Evolutionary conservation across 2,888 invertebrate species (phyloP).

Genomic region (Cheilosia variabilis): DNA sequence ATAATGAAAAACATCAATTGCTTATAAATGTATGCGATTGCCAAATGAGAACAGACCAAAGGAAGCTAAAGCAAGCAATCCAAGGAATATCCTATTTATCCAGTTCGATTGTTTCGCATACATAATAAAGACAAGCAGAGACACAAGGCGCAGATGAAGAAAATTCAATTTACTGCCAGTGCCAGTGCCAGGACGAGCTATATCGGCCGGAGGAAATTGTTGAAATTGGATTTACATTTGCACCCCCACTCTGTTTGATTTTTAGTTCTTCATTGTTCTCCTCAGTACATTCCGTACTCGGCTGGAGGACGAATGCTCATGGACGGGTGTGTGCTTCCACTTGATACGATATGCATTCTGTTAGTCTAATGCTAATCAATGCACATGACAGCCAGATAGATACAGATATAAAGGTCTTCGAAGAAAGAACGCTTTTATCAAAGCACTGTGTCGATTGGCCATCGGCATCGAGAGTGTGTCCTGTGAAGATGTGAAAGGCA

Average conservation of each 20-base stretch:
- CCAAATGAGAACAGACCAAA: conserved; percentile 47
- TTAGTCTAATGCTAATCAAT: conserved; percentile 62
- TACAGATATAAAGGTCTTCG: conserved; percentile 27
- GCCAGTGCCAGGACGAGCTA: conserved; percentile 3
- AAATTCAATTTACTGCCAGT: conserved; percentile 68
- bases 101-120: conserved; percentile 56
- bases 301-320: conserved; percentile 23
- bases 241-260: conserved; percentile 55
- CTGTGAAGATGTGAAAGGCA: conserved; percentile 17
- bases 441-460: conserved; percentile 33
- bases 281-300: too few species aligned
- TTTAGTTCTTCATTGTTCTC: conserved; percentile 50
- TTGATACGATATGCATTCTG: conserved; percentile 27
- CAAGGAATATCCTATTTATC: conserved; percentile 53
- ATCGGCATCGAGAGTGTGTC: conserved; percentile 33
- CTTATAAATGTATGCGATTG: conserved; percentile 32
- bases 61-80: not conserved
- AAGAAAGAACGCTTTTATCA: conserved; percentile 44
- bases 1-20: conserved; percentile 46
- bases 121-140: conserved; percentile 7
- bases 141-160: conserved; percentile 44
- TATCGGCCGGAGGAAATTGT: conserved; percentile 22
- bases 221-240: conserved; percentile 69
- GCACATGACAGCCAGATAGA: conserved; percentile 35
- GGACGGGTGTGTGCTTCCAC: not conserved